phyloP scores from a whole-genome alignment of 64 coral and sea anemone genomes.

The Montipora sp. region DNA sequence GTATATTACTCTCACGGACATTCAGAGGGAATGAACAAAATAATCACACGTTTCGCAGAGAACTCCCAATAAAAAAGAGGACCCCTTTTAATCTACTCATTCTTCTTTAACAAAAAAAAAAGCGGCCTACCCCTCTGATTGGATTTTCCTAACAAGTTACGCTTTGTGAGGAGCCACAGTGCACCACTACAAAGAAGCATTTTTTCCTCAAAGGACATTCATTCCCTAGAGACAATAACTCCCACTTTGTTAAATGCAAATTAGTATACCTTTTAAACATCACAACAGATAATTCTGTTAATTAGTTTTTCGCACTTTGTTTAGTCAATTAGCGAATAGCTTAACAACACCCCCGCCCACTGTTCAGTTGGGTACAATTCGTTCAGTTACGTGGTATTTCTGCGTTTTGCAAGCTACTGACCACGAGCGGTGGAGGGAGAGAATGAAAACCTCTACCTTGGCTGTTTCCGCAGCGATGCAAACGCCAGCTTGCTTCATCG shows the following conservation, averaged over 20 bases:
- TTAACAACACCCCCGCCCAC: not conserved
- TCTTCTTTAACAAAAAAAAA: not conserved
- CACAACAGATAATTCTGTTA: not conserved
- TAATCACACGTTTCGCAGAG: no score
- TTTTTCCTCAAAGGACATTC: not conserved
- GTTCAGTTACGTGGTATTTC: not conserved
- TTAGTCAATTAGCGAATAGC: not conserved
- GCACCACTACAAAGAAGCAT: not conserved
- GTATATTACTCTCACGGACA: no score
- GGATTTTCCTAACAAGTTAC: constrained; percentile 24
- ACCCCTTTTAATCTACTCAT: not conserved
- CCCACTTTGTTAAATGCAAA: not conserved
- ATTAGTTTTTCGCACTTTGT: not conserved
- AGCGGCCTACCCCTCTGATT: constrained; percentile 8
- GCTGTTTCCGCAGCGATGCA: no score
- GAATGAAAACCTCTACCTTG: no score
- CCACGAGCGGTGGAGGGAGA: no score
- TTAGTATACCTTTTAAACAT: not conserved
- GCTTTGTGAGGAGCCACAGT: not conserved
- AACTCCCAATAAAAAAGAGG: no score
- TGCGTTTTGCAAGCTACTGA: no score
- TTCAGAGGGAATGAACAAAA: no score
- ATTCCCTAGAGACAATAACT: constrained; percentile 19
- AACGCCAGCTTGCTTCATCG: no score
- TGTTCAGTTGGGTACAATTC: not conserved